A percentile compares a stretch with the other conserved stretches of the same genome.
These are phyloP conservation scores for Tetragnatha montana DNA, from an alignment of 2,888 invertebrate genomes.

Conservation along the genomic window DNA sequence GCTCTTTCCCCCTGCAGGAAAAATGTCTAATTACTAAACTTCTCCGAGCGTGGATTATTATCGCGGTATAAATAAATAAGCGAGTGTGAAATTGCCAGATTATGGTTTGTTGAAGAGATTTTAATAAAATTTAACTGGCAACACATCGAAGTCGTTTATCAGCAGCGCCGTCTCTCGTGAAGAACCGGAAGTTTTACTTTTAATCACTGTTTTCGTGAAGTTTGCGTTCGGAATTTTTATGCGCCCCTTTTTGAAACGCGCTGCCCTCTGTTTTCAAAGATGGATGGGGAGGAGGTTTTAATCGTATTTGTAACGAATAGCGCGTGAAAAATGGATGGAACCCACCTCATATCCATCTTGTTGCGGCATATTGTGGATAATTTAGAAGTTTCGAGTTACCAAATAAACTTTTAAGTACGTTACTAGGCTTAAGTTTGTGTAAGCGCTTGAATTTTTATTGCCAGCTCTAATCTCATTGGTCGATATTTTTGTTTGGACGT, in stretches of 20 bases:
- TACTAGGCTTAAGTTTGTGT: too few species aligned
- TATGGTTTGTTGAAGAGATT: constrained; percentile 38
- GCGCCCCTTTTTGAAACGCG: not conserved
- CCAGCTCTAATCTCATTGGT: too few species aligned
- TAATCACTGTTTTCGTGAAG: not conserved
- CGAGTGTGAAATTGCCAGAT: constrained; percentile 5
- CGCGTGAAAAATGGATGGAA: too few species aligned
- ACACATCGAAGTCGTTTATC: constrained; percentile 56
- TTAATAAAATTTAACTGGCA: constrained; percentile 62
- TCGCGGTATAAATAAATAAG: not conserved
- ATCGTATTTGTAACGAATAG: too few species aligned
- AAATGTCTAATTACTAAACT: not conserved
- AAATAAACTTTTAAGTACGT: too few species aligned
- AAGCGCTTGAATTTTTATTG: too few species aligned
- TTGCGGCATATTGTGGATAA: too few species aligned
- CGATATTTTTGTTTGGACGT: too few species aligned
- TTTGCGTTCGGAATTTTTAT: not conserved
- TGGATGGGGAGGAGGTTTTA: too few species aligned
- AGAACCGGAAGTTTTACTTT: constrained; percentile 22
- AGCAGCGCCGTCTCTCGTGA: constrained; percentile 20
- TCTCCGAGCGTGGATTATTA: constrained; percentile 2
- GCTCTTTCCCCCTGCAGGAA: not conserved
- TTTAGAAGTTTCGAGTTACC: too few species aligned
- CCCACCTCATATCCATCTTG: too few species aligned
- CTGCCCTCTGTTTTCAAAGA: not conserved